Evolutionary conservation across 2,888 invertebrate genomes (phyloP).

Genomic region (Melanostoma scalare): DNA sequence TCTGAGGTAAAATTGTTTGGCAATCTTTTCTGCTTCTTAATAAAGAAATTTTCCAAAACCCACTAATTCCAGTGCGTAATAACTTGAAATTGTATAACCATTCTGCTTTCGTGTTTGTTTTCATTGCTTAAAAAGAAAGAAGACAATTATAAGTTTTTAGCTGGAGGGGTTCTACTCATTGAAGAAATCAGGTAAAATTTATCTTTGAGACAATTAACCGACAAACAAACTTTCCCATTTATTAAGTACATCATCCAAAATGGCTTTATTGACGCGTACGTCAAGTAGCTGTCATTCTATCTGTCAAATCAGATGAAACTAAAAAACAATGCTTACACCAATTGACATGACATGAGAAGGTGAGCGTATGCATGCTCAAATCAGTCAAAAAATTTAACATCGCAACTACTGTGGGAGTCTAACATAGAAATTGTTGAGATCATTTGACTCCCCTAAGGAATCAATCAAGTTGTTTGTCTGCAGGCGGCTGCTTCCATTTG

Average conservation of each 20-base stretch:
- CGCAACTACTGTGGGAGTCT: slow-evolving; percentile 40
- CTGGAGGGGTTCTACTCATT: too few species aligned
- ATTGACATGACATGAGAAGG: slow-evolving; percentile 42
- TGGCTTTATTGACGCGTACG: slow-evolving; percentile 31
- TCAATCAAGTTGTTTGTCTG: slow-evolving; percentile 31
- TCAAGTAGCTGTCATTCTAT: slow-evolving; percentile 46
- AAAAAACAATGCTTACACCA: slow-evolving; percentile 21
- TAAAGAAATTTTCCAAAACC: too few species aligned
- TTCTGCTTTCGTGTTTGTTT: too few species aligned
- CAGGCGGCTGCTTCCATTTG: slow-evolving; percentile 39
- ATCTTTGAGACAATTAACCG: too few species aligned
- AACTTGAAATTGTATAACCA: too few species aligned
- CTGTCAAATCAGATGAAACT: slow-evolving; percentile 46
- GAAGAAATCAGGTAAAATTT: too few species aligned
- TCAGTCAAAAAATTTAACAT: slow-evolving; percentile 32
- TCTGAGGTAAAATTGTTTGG: too few species aligned
- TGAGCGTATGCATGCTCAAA: slow-evolving; percentile 10
- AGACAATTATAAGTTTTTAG: too few species aligned
- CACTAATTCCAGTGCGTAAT: too few species aligned
- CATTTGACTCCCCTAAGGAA: slow-evolving; percentile 34
- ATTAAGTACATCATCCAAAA: not conserved
- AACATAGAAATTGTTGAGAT: slow-evolving; percentile 34
- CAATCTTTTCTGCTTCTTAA: too few species aligned
- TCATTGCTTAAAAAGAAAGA: too few species aligned
- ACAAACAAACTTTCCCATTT: slow-evolving; percentile 36